These are phyloP conservation scores for Ptychobarbus kaznakovi DNA, from an alignment of 2,797 vertebrate genomes.

Conservation along the genomic window DNA sequence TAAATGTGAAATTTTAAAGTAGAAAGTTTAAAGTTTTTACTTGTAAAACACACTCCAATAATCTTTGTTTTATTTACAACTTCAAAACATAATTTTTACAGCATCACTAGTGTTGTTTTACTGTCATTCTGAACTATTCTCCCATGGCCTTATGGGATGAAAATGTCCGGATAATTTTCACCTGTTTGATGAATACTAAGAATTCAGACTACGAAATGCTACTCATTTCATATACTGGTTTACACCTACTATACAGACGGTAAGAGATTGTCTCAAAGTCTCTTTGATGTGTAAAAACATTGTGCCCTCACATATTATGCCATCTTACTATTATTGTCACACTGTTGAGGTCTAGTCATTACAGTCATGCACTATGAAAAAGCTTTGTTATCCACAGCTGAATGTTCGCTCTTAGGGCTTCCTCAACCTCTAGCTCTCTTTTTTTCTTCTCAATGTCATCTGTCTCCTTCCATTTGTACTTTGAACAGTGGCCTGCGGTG, in stretches of 20 bases:
- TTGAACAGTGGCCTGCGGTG: conserved; percentile 84
- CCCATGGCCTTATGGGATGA: not conserved
- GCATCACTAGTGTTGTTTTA: not conserved
- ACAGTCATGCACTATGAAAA: not conserved
- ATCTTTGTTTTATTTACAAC: not conserved
- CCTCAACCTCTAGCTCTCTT: not conserved
- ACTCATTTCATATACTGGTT: not conserved
- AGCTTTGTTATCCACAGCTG: not conserved
- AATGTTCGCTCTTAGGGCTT: conserved; percentile 2
- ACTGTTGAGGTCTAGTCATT: conserved; percentile 1
- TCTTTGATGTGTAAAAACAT: not conserved
- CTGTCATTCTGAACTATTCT: not conserved
- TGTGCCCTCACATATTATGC: not conserved
- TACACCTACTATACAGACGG: not conserved
- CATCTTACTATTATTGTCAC: not conserved
- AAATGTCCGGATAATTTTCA: not conserved
- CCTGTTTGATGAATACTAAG: not conserved
- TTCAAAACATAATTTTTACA: too few species aligned
- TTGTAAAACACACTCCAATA: too few species aligned
- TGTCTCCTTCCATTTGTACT: conserved; percentile 24
- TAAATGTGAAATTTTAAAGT: not conserved
- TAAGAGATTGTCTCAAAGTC: not conserved
- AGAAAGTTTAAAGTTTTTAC: not conserved
- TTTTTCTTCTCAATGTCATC: conserved; percentile 5
- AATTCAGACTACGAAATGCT: not conserved